Evolutionary conservation across 2,113 vertebrate genomes (phyloP).

Genomic region (Campylomormyrus tamandua): DNA sequence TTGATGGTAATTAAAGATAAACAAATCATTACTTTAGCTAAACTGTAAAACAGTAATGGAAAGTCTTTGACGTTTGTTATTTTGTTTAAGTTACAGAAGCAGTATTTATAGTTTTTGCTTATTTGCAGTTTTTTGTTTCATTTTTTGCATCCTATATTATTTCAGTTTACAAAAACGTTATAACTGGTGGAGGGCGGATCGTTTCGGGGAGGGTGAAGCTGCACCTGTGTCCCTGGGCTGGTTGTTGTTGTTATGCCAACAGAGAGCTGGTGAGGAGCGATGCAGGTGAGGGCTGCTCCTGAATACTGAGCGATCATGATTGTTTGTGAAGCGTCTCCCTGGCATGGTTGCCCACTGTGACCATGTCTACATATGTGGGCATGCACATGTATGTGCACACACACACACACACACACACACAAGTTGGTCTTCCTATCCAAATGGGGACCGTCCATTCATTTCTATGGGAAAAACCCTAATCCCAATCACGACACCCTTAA

Average conservation of each 20-base stretch:
- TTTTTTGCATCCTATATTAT: neutral
- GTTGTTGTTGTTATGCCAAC: neutral
- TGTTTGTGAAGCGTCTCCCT: neutral
- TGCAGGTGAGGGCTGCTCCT: neutral
- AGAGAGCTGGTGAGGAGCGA: neutral
- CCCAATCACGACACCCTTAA: neutral
- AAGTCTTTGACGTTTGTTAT: neutral
- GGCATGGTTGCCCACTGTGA: neutral
- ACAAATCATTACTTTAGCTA: neutral
- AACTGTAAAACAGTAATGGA: neutral
- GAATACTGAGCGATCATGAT: neutral
- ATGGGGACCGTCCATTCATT: neutral
- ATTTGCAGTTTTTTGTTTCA: neutral
- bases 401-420: neutral
- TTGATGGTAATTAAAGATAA: neutral
- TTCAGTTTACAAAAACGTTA: neutral
- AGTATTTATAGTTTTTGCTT: neutral
- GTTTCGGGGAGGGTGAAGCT: neutral
- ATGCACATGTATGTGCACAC: neutral
- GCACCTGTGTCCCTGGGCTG: neutral
- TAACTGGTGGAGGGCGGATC: neutral
- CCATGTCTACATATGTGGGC: neutral
- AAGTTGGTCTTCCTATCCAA: too few species aligned
- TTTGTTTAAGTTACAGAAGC: neutral
- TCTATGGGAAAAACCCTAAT: neutral